Conservation (phyloP, 2,113 vertebrate genomes). For the Serilophus lunatus region DNA sequence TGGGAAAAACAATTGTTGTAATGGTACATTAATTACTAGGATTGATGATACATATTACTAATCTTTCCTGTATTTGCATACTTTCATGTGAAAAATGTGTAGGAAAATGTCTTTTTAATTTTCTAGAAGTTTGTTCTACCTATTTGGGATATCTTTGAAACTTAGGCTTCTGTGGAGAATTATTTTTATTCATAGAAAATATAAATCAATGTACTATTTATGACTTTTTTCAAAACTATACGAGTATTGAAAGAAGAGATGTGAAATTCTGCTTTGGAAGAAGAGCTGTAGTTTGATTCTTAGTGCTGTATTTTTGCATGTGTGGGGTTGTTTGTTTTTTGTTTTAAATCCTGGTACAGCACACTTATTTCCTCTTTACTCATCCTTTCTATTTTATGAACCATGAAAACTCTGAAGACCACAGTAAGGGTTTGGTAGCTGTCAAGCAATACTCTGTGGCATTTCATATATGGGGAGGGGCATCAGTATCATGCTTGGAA, state of each 20-base stretch:
- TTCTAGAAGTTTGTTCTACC: neutral
- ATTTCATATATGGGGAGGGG: neutral
- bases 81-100: neutral
- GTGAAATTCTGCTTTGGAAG: neutral
- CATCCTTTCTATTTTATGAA: neutral
- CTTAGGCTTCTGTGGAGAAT: neutral
- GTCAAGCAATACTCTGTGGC: neutral
- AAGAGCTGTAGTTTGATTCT: neutral
- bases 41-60: neutral
- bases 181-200: neutral
- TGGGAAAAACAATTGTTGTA: neutral
- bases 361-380: neutral
- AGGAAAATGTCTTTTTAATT: neutral
- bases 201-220: neutral
- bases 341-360: neutral
- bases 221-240: neutral
- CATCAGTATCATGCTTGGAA: constrained; percentile 23
- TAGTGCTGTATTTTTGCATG: neutral
- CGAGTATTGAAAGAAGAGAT: neutral
- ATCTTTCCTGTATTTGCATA: neutral
- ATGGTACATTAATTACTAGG: neutral
- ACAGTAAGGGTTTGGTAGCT: neutral
- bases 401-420: neutral
- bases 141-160: neutral
- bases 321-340: neutral